Conservation (phyloP, 2,888 invertebrate species). For the Conomelus anceps region DNA sequence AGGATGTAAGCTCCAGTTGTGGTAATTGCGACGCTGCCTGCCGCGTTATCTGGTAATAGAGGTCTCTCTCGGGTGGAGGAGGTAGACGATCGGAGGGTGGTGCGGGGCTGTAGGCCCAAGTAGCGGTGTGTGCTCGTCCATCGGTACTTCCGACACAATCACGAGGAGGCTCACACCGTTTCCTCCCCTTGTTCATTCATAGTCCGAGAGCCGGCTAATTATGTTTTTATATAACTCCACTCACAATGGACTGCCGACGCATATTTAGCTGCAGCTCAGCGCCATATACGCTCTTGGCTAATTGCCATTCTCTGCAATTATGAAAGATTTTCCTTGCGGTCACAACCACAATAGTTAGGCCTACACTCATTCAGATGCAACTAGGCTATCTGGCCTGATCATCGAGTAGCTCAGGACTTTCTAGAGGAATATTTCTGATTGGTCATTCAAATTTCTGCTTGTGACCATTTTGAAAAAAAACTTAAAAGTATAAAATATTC, state of each 20-base stretch:
- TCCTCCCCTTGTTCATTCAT: neutral
- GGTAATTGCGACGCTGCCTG: neutral
- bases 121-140: neutral
- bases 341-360: neutral
- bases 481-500: no score
- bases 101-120: no score
- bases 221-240: neutral
- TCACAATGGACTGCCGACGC: neutral
- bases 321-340: neutral
- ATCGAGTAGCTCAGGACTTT: neutral
- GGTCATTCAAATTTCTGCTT: no score
- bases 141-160: neutral
- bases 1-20: constrained; percentile 10
- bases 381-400: neutral
- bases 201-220: neutral
- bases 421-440: no score
- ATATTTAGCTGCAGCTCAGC: neutral
- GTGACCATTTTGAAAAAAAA: no score
- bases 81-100: neutral
- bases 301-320: neutral
- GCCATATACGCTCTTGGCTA: neutral
- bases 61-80: neutral
- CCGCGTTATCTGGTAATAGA: neutral
- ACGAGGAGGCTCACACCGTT: neutral
- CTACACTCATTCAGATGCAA: neutral